Evolutionary conservation across 2,888 invertebrate genomes (phyloP), one percentile per base, ranked within the genome.

Genomic region (Phortica okadai): DNA sequence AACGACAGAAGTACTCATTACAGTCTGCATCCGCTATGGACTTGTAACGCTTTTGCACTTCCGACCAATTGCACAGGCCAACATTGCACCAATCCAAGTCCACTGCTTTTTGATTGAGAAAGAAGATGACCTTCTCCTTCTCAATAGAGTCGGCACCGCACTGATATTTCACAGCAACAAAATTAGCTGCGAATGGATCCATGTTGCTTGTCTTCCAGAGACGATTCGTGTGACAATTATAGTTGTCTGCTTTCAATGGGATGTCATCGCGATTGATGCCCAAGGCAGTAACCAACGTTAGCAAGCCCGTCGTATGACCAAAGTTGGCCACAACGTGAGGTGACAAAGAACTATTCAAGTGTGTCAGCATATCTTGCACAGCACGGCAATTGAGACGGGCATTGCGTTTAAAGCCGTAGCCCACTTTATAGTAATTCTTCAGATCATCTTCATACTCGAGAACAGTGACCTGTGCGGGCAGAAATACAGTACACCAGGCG

Each of bases 401-500:
- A 84, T 95, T 95, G 69, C 94, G 90, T 7, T 93, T 92, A 42
- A 79, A 82, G 0, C 96, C 97, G 87, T 96, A 95, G 11, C 97
- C 96, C 62, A 94, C 93, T 77, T 93, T 93, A 90, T 96, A 96
- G 89, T 94, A 97, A 74, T 95, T 94, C 80, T 94, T 93, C 70
- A 97, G 90, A 90, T 97, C 97, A 85, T 96, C 95, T 0, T 93
- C 93, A 85, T 96, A 97, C 88, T 97, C 97, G 75, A 97, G 84
- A 0, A 95, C 92, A 79, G 93, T 93, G 4, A 97, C 92, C 83
- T 97, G 96, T 14, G 94, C 93, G 77, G 93, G 93, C 44, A 93
- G 94, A 89, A 97, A 97, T 0, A 93, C 95, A 42, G 94, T 93
- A 88, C 97, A 97, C 97, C 97, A 97, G 0, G 95, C 93, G 1